Evolutionary conservation across 2,113 vertebrate species (phyloP).

Genomic region (Malaclemys terrapin): DNA sequence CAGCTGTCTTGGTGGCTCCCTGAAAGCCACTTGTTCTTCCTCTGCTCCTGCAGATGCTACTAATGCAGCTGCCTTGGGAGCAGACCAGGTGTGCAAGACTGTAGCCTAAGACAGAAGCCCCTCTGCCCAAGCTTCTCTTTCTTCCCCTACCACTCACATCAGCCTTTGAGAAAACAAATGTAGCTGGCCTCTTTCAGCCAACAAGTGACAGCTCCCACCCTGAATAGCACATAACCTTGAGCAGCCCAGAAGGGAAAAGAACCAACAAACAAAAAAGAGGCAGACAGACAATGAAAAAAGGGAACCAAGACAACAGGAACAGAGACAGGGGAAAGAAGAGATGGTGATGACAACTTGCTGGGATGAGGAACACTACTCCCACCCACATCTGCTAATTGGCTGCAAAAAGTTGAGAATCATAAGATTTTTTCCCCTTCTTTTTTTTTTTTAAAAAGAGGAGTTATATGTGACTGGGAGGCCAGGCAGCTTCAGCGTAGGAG

Average conservation of each 20-base stretch:
- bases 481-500: neutral
- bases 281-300: slow-evolving; percentile 46
- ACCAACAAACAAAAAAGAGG: slow-evolving; percentile 2
- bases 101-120: neutral
- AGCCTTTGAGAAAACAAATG: neutral
- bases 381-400: neutral
- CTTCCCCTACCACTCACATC: neutral
- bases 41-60: neutral
- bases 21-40: rapidly evolving
- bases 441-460: neutral
- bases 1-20: neutral
- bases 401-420: neutral
- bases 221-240: slow-evolving; percentile 11
- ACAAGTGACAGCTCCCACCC: slow-evolving; percentile 44
- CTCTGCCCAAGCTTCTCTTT: neutral
- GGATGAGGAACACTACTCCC: slow-evolving; percentile 6
- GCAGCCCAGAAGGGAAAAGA: slow-evolving; percentile 13
- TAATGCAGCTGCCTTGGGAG: rapidly evolving
- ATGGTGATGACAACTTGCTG: slow-evolving; percentile 24
- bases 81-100: neutral
- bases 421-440: neutral
- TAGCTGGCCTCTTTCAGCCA: neutral
- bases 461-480: neutral
- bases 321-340: neutral
- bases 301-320: slow-evolving; percentile 62